Conservation (phyloP, 2,888 invertebrate genomes). For the Arctia plantaginis region DNA sequence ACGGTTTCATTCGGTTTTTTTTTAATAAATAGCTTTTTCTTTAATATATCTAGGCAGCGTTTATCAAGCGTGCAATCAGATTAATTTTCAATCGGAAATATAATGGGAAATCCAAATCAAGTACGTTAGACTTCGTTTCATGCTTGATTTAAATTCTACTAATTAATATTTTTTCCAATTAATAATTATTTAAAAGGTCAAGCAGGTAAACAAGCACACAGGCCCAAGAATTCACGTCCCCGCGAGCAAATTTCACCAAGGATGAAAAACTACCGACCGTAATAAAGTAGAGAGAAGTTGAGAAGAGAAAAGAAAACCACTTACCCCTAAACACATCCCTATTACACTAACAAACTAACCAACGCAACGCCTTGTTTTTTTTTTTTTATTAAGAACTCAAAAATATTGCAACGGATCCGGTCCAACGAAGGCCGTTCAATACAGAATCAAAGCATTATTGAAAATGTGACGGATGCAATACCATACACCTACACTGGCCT, state of each 20-base stretch:
- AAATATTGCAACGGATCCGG: not conserved
- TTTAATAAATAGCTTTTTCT: too few species aligned
- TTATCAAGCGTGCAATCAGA: too few species aligned
- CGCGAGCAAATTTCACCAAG: too few species aligned
- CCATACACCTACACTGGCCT: conserved; percentile 25
- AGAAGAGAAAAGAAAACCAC: not conserved
- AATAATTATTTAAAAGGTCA: too few species aligned
- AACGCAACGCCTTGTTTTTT: not conserved
- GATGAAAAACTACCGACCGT: not conserved
- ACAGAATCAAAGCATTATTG: conserved; percentile 1
- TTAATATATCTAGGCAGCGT: too few species aligned
- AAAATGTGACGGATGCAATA: conserved; percentile 27
- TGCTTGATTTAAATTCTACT: too few species aligned
- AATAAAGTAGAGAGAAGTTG: not conserved
- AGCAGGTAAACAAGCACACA: not conserved
- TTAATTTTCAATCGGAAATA: too few species aligned
- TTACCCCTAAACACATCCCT: not conserved
- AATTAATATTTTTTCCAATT: too few species aligned
- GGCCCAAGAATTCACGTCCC: too few species aligned
- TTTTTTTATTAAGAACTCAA: not conserved
- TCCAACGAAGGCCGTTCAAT: not conserved
- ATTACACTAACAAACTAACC: not conserved
- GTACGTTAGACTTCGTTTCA: too few species aligned
- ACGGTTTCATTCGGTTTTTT: too few species aligned
- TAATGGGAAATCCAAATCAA: too few species aligned